Percentiles rank a stretch among this genome's conserved stretches.
Evolutionary conservation across 2,888 invertebrate species (phyloP).

Genomic region (Crematogaster levior): DNA sequence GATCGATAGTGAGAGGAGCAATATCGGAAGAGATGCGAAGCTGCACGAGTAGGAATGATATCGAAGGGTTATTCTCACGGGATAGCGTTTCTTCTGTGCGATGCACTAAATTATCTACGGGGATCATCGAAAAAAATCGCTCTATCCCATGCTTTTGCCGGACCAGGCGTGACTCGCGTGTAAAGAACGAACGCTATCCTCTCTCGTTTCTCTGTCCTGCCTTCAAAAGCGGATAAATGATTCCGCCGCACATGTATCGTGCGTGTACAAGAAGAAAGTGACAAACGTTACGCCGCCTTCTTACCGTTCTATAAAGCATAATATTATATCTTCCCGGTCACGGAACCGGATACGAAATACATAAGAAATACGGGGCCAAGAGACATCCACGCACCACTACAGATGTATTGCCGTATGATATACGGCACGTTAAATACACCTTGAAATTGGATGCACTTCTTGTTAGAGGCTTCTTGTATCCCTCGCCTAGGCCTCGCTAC

Average conservation of each 20-base stretch:
- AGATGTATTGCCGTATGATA: constrained; percentile 41
- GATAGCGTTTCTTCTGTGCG: constrained; percentile 36
- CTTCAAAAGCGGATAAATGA: constrained; percentile 70
- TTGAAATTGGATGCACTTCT: constrained; percentile 62
- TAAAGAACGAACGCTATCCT: constrained; percentile 19
- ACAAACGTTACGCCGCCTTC: constrained; percentile 54
- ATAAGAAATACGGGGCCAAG: constrained; percentile 50
- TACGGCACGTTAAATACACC: constrained; percentile 58
- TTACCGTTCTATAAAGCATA: constrained; percentile 52
- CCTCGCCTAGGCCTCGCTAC: constrained; percentile 6
- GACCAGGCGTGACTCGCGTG: constrained; percentile 35
- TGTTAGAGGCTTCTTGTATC: constrained; percentile 45
- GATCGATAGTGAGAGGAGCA: constrained; percentile 10
- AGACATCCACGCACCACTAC: constrained; percentile 18
- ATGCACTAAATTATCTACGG: constrained; percentile 70
- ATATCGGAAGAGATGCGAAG: background rate
- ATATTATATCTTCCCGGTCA: constrained; percentile 29
- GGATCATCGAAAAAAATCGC: constrained; percentile 44
- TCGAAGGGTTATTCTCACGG: constrained; percentile 60
- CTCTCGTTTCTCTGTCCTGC: constrained; percentile 22
- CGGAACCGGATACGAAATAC: constrained; percentile 44
- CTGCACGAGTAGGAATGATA: constrained; percentile 13
- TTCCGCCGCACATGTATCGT: constrained; percentile 43
- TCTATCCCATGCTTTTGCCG: constrained; percentile 32
- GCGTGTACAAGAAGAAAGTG: constrained; percentile 37